Evolutionary conservation across 2,797 vertebrate species (phyloP), one percentile per base, ranked within the genome.

Genomic region (Acanthurus leucopareius): DNA sequence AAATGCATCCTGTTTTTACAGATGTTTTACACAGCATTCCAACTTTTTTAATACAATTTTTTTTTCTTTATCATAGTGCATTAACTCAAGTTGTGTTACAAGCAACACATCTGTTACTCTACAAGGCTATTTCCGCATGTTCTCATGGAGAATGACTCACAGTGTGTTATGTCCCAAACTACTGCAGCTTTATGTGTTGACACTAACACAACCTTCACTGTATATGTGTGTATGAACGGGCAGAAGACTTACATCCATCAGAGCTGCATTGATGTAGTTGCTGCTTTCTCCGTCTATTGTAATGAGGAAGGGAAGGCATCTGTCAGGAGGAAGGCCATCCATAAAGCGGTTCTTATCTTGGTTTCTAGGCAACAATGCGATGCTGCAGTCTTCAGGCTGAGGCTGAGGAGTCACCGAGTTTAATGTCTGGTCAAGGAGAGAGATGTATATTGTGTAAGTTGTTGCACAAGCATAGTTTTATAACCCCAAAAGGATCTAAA

Each of bases 261-360:
- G 89, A 67, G 94, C 94, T 15, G 93, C 94, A 1, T 93, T 94
- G 94, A 99, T 98, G 94, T 99, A 99, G 95, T 99, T 99, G 94
- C 98, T 99, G 94, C 98, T 99, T 88, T 99, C 98, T 62, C 98
- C 98, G 52, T 99, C 98, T 89, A 99, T 97, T 81, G 98, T 99
- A 89, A 99, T 99, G 95, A 99, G 96, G 95, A 99, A 99, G 87
- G 98, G 98, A 86, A 99, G 96, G 94, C 98, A 99, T 95, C 98
- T 96, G 91, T 99, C 98, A 69, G 98, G 98, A 83, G 98, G 98
- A 84, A 99, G 96, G 94, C 97, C 97, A 90, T 99, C 98, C 97
- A 99, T 98, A 91, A 99, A 99, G 84, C 98, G 98, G 90, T 99
- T 99, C 95, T 99, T 99, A 90, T 99, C 98, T 6, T 99, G 98